phyloP scores from a whole-genome alignment of 2,113 vertebrate genomes.

The Cepphus grylle region DNA sequence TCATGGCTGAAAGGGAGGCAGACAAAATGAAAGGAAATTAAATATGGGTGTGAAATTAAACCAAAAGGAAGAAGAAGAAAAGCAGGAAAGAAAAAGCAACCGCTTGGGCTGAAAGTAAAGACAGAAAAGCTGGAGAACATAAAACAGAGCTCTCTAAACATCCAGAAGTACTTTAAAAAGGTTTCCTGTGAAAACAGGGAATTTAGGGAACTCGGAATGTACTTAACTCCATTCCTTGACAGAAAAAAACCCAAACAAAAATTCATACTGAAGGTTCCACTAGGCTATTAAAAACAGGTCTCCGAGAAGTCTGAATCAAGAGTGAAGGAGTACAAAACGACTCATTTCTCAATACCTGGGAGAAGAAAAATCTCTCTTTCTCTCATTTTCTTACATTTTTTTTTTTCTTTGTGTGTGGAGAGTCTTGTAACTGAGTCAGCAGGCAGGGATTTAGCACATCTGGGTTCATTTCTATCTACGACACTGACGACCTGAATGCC shows the following conservation, averaged over 20 bases:
- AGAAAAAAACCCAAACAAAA: neutral
- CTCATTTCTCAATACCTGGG: neutral
- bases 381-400: neutral
- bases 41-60: conserved; percentile 34
- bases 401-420: neutral
- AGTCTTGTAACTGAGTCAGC: neutral
- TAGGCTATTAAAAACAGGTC: neutral
- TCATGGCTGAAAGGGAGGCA: neutral
- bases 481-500: neutral
- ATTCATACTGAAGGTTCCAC: neutral
- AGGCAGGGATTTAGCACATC: neutral
- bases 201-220: neutral
- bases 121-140: neutral
- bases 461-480: neutral
- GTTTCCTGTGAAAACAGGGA: neutral
- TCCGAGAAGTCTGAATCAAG: neutral
- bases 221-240: neutral
- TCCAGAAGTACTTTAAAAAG: neutral
- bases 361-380: neutral
- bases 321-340: neutral
- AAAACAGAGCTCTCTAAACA: neutral
- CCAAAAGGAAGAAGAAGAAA: neutral
- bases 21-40: conserved; percentile 34
- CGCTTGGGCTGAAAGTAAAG: neutral
- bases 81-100: neutral